phyloP scores from a whole-genome alignment of 1,140 invertebrate genomes.

The Globodera ellingtonae region DNA sequence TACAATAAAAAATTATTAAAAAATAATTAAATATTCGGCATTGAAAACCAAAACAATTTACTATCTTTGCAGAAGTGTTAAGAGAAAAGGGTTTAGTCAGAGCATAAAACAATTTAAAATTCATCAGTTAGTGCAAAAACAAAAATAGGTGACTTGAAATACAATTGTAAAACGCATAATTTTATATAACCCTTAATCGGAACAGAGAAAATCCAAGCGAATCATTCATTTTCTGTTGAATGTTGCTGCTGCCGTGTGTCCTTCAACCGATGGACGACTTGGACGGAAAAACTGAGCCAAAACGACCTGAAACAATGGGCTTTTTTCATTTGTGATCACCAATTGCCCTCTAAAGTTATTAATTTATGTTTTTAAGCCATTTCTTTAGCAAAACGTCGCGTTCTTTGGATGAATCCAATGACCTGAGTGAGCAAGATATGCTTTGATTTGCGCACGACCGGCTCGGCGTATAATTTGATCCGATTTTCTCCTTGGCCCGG shows the following conservation, averaged over 20 bases:
- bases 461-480: constrained; percentile 9
- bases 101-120: too few relatives aligned
- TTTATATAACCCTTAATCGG: too few relatives aligned
- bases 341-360: neutral
- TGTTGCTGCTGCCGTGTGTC: neutral
- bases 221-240: neutral
- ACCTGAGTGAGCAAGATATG: neutral
- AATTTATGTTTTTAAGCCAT: too few relatives aligned
- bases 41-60: too few relatives aligned
- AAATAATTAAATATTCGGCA: too few relatives aligned
- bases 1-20: too few relatives aligned
- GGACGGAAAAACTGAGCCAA: neutral
- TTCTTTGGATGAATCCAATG: too few relatives aligned
- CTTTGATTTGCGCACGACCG: neutral
- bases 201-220: too few relatives aligned
- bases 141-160: neutral
- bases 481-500: constrained; percentile 15
- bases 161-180: too few relatives aligned
- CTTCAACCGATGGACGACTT: neutral
- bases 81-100: too few relatives aligned
- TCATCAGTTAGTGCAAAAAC: neutral
- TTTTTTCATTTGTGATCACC: neutral
- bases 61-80: too few relatives aligned
- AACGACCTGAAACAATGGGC: neutral
- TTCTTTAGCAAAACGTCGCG: too few relatives aligned